A percentile compares a stretch with the other conserved stretches of the same genome.
These are phyloP conservation scores for Mesitornis unicolor DNA, from an alignment of 2,113 vertebrate species.

Conservation along the genomic window DNA sequence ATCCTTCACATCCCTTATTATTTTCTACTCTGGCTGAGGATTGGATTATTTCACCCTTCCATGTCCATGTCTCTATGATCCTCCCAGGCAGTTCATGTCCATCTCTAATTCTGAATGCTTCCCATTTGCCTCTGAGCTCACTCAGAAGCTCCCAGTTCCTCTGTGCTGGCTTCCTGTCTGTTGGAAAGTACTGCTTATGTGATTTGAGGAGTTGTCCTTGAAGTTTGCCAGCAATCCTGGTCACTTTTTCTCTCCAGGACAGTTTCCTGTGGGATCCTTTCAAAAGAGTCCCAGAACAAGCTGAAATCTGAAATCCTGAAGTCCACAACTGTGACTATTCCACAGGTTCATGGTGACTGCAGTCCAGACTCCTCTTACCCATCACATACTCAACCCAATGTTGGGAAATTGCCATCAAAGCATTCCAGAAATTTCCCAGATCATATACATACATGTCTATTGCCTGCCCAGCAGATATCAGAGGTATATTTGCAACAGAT, in stretches of 20 bases:
- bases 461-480: neutral
- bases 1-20: neutral
- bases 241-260: neutral
- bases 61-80: neutral
- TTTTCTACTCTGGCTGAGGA: neutral
- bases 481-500: neutral
- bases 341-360: neutral
- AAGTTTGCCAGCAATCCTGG: neutral
- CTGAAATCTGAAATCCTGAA: neutral
- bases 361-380: neutral
- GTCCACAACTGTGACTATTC: neutral
- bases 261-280: neutral
- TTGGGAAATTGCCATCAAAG: neutral
- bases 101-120: neutral
- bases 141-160: neutral
- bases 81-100: too few relatives aligned
- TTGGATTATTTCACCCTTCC: neutral
- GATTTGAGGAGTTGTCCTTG: neutral
- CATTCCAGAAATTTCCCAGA: too few relatives aligned
- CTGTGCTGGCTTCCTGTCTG: neutral
- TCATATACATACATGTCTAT: neutral
- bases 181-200: neutral
- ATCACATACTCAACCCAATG: neutral
- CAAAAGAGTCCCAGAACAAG: neutral
- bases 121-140: neutral